Base-by-base conservation (phyloP, 2,113 vertebrate species). In the Epinephelus fuscoguttatus region DNA sequence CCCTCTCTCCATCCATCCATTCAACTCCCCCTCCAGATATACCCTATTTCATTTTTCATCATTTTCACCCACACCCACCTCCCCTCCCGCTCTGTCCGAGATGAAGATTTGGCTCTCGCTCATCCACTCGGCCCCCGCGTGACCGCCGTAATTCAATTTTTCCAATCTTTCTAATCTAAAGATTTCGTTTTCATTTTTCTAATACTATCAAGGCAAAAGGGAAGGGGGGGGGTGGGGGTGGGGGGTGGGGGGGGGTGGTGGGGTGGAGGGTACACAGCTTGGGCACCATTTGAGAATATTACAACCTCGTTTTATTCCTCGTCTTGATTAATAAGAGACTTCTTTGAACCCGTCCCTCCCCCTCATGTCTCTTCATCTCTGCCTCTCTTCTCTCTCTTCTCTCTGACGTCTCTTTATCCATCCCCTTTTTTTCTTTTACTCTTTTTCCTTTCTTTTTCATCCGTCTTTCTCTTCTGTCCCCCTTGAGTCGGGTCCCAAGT, bases 81-180 rank as follows among this genome's bases (percentile, higher is more conserved):
- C 23, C 59, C 33, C 42, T n/a, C 18, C 60, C 19, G 3, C 78
- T 55, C 73, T 10, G 53, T 75, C 80, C 1, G n/a, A 88, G 85
- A 92, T 90, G 91, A 93, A 92, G 87, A 93, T 90, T 89, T 90
- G 77, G 53, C 80, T 82, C 75, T 40, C 47, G 66, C 86, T 91
- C 86, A 88, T 85, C 91, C 84, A 84, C 77, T 75, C 66, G 66
- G 84, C 78, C 76, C 81, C 86, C 15, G 6, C 27, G 18, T 62
- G 33, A 62, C 68, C 53, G 6, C 75, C 15, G 25, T 91, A 93
- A 94, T 94, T 94, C 78, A 90, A 92, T 94, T 90, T 91, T 91
- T 93, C 87, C 91, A 93, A 92, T 92, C 90, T 90, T 94, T 94
- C 90, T 90, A 94, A 94, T 94, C 87, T 93, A 90, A 94, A 94